Conservation (phyloP, 1,140 invertebrate species). For the Stegodyphus mimosarum region DNA sequence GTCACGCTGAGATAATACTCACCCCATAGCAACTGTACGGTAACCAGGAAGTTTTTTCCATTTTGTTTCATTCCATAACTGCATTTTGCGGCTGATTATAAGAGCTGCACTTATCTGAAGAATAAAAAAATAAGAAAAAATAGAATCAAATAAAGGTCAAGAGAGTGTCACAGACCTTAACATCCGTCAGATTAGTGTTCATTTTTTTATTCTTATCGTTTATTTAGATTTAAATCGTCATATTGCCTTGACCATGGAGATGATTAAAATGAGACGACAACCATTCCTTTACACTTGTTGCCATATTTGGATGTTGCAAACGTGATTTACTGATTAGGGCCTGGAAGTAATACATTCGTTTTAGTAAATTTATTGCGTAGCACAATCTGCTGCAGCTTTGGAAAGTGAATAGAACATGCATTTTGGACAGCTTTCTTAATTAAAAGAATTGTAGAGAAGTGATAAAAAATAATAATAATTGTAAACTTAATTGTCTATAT, state of each 20-base stretch:
- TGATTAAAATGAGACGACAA: neutral
- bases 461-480: no score
- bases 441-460: no score
- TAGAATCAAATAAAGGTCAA: neutral
- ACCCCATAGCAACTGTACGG: neutral
- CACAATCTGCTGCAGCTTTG: no score
- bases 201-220: neutral
- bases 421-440: no score
- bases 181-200: neutral
- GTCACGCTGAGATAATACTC: neutral
- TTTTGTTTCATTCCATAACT: neutral
- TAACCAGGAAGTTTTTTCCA: neutral
- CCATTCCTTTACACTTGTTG: neutral
- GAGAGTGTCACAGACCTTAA: constrained; percentile 2
- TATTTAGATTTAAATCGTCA: neutral
- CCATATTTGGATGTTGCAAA: neutral
- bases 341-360: no score
- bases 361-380: no score
- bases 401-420: no score
- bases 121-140: neutral
- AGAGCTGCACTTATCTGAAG: neutral
- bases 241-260: neutral
- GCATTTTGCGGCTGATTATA: neutral
- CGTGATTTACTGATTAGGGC: neutral
- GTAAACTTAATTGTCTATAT: no score